Base-by-base conservation (phyloP, 2,113 vertebrate species). In the Chrysochloris asiatica region DNA sequence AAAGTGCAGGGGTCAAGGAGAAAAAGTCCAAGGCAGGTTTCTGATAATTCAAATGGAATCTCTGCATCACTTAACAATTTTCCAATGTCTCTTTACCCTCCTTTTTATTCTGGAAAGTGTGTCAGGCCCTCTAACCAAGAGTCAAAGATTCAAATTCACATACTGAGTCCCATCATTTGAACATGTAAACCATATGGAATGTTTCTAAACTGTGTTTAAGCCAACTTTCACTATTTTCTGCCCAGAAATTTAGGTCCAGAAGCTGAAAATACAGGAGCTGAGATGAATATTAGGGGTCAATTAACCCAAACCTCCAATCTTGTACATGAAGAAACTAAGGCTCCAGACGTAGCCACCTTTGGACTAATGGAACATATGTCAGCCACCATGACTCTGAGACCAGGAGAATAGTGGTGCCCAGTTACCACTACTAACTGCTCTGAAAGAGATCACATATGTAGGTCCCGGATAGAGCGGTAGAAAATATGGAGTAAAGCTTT, bases 11-110 rank as follows among this genome's bases (percentile, higher is more conserved):
- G 48, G 33, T 94, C 78, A 89, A 59, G 48, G 47, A 94, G 63
- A 30, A 59, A 38, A 86, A 41, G 38, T 48, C 59, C 38, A 71
- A 24, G 50, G 41, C 9, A 87, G 41, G 48, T 50, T 50, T 50
- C 16, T 50, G 67, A 30, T 90, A 90, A 86, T 88, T 95, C 67
- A 81, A 54, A 93, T 28, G 92, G 54, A 90, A 90, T 81, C 22
- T 47, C 36, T 77, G 28, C 0, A 41, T 82, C 50, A 45, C 47
- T 26, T 76, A 43, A 38, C n/a, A 91, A 61, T 45, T 85, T 93
- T 87, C 16, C 28, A 88, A 3, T 45, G 4, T 85, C 41, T 80
- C n/a, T 75, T 90, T 76, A 87, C 33, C 12, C 14, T 88, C 22
- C 19, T 43, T 73, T 91, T 75, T n/a, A n/a, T n/a, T n/a, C 33